Evolutionary conservation across 2,797 vertebrate genomes (phyloP).

Genomic region (Schizothorax lantsangensis): DNA sequence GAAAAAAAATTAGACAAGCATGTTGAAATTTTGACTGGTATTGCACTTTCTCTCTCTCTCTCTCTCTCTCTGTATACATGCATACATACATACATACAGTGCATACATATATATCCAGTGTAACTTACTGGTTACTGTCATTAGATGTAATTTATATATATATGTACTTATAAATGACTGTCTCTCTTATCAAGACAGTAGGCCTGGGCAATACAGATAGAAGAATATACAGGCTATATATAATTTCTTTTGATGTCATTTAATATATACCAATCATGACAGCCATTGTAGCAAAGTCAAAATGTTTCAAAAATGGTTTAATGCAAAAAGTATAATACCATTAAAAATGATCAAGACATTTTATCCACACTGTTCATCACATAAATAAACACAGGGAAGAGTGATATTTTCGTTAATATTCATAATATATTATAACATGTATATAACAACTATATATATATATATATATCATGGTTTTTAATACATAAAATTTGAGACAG

Average conservation of each 20-base stretch:
- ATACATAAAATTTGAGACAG: no score
- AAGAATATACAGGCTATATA: neutral
- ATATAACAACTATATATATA: no score
- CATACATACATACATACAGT: neutral
- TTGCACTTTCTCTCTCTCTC: neutral
- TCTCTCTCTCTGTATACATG: no score
- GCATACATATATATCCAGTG: no score
- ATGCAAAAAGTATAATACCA: neutral
- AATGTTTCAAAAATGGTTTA: neutral
- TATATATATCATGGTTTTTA: no score
- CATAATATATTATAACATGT: no score
- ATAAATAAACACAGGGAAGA: neutral
- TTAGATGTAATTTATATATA: neutral
- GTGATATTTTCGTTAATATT: neutral
- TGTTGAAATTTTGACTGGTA: no score
- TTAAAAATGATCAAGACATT: neutral
- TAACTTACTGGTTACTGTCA: neutral
- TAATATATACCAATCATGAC: neutral
- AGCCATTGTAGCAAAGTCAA: neutral
- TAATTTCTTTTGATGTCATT: neutral
- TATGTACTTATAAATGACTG: neutral
- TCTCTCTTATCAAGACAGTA: neutral
- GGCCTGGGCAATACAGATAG: neutral
- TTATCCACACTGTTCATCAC: neutral
- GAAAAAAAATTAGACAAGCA: neutral